Evolutionary conservation across 2,888 invertebrate genomes (phyloP).

Genomic region (Limenitis camilla): DNA sequence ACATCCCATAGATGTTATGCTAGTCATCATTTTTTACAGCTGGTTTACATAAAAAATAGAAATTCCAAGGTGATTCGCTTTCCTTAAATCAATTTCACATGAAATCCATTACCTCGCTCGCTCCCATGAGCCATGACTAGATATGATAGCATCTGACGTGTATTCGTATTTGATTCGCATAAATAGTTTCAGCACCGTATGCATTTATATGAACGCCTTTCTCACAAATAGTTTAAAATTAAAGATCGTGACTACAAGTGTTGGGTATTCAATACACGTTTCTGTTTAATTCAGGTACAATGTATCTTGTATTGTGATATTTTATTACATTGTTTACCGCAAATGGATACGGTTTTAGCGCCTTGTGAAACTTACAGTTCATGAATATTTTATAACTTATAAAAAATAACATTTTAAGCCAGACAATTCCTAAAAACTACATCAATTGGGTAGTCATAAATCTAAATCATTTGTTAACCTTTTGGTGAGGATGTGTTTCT

Average conservation of each 20-base stretch:
- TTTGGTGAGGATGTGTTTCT: too few species aligned
- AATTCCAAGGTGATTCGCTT: not conserved
- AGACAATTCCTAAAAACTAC: too few species aligned
- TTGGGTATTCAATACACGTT: slow-evolving; percentile 19
- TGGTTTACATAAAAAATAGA: too few species aligned
- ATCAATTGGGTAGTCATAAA: too few species aligned
- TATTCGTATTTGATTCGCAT: slow-evolving; percentile 53
- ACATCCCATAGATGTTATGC: too few species aligned
- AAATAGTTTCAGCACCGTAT: slow-evolving; percentile 49
- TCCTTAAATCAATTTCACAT: slow-evolving; percentile 17
- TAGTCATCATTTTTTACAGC: too few species aligned
- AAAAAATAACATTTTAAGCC: too few species aligned
- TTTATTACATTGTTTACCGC: not conserved
- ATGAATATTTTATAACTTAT: too few species aligned
- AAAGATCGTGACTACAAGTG: slow-evolving; percentile 29
- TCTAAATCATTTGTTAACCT: too few species aligned
- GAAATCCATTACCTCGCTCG: slow-evolving; percentile 30
- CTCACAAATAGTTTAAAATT: slow-evolving; percentile 26
- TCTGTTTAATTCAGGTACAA: slow-evolving; percentile 7
- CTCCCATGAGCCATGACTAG: slow-evolving; percentile 34
- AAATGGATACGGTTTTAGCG: not conserved
- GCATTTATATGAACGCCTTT: slow-evolving; percentile 26
- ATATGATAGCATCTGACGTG: slow-evolving; percentile 34
- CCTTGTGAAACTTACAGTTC: too few species aligned
- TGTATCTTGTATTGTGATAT: slow-evolving; percentile 4